Percentiles rank a stretch among this genome's conserved stretches.
These are phyloP conservation scores for Hemitrygon akajei DNA, from an alignment of 2,797 vertebrate species.

Conservation along the genomic window DNA sequence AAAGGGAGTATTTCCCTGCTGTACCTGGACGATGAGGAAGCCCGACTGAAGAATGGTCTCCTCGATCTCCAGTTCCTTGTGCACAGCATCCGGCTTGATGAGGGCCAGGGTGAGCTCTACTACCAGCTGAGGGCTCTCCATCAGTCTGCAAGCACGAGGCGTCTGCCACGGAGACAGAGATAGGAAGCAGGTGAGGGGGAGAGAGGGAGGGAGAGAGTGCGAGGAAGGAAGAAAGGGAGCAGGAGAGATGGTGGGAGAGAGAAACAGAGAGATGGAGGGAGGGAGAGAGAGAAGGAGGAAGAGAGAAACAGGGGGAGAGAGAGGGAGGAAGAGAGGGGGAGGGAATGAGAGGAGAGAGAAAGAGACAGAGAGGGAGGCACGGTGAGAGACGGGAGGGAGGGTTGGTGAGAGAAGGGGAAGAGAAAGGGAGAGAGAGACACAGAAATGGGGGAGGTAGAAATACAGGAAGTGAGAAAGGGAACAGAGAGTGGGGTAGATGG, in stretches of 20 bases:
- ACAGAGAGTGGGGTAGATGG: no score
- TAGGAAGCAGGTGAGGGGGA: no score
- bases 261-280: not conserved
- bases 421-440: no score
- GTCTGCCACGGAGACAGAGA: not conserved
- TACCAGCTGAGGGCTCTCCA: slow-evolving; percentile 49
- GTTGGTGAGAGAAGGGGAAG: no score
- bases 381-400: not conserved
- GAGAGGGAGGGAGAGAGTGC: no score
- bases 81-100: slow-evolving; percentile 80
- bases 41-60: slow-evolving; percentile 72
- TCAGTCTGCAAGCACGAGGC: not conserved
- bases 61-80: slow-evolving; percentile 78
- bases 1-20: not conserved
- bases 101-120: slow-evolving; percentile 82
- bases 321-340: not conserved
- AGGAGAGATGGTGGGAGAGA: not conserved
- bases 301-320: accelerated
- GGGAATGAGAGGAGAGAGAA: not conserved
- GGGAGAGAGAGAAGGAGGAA: not conserved
- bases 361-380: not conserved
- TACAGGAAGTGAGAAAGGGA: no score
- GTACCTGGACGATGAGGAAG: slow-evolving; percentile 79
- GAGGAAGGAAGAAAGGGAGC: no score
- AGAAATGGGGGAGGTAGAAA: not conserved